Percentiles rank a stretch among this genome's conserved stretches.
These are phyloP conservation scores for Paraplagusia blochii DNA, from an alignment of 2,113 vertebrate genomes.

Conservation along the genomic window DNA sequence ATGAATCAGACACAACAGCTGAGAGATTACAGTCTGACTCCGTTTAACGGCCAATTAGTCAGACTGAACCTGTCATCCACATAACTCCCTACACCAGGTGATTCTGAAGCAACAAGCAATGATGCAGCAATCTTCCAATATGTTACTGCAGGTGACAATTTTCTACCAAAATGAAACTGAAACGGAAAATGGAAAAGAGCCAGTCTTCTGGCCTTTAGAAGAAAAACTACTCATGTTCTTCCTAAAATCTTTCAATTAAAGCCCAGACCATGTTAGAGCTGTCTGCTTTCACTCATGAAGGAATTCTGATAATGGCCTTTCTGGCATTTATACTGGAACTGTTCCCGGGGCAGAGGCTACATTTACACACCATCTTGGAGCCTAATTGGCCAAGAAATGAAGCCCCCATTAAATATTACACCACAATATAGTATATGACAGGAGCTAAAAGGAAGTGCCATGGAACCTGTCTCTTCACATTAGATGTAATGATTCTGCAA, in stretches of 20 bases:
- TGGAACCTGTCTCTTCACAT: constrained; percentile 40
- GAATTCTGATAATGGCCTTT: constrained; percentile 67
- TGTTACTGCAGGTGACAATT: constrained; percentile 57
- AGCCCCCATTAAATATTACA: constrained; percentile 59
- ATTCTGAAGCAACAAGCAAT: constrained; percentile 19
- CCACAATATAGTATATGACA: constrained; percentile 39
- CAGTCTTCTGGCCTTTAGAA: constrained; percentile 67
- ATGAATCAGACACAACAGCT: constrained; percentile 37
- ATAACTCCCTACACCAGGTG: neutral
- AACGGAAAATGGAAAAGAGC: constrained; percentile 7
- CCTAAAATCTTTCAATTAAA: constrained; percentile 72
- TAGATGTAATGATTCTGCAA: constrained; percentile 9
- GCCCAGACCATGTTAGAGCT: constrained; percentile 43
- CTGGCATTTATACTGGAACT: constrained; percentile 74
- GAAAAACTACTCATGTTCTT: constrained; percentile 28
- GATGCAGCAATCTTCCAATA: constrained; percentile 39
- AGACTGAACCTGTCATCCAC: constrained; percentile 23
- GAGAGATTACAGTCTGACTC: constrained; percentile 22
- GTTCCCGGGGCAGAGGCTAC: constrained; percentile 49
- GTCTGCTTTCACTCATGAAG: constrained; percentile 66
- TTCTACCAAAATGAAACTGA: constrained; percentile 30
- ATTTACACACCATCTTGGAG: constrained; percentile 62
- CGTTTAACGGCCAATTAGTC: constrained; percentile 44
- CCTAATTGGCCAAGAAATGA: constrained; percentile 73
- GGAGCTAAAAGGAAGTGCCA: constrained; percentile 37